A percentile compares a stretch with the other conserved stretches of the same genome.
Conservation (phyloP, 2,797 vertebrate genomes). For the Echeneis naucrates region DNA sequence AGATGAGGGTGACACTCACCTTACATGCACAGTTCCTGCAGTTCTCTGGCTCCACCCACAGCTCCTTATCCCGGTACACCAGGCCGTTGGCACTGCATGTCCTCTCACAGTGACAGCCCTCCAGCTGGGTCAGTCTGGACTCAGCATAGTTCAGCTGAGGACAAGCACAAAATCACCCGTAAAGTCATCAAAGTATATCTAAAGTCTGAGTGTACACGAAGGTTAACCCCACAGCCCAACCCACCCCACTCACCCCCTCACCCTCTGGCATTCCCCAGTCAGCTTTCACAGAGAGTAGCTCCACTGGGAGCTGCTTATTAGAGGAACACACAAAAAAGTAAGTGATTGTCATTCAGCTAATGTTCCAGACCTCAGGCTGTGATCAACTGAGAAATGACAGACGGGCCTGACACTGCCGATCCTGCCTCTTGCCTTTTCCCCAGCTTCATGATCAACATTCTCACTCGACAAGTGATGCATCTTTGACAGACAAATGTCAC, state of each 20-base stretch:
- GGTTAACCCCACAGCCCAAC: conserved; percentile 2
- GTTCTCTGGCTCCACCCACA: conserved; percentile 94
- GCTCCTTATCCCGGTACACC: conserved; percentile 91
- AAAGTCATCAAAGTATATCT: conserved; percentile 32
- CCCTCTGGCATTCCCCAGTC: conserved; percentile 16
- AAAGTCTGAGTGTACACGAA: conserved; percentile 2
- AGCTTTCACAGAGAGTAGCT: conserved; percentile 34
- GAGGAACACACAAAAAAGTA: conserved; percentile 50
- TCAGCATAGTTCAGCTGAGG: conserved; percentile 94
- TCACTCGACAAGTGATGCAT: conserved; percentile 12
- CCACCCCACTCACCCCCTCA: not conserved
- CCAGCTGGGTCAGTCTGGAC: conserved; percentile 92
- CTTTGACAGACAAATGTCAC: conserved; percentile 35
- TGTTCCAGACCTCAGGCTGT: conserved; percentile 56
- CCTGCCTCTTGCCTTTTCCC: conserved; percentile 24
- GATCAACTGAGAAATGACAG: conserved; percentile 56
- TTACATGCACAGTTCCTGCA: conserved; percentile 94
- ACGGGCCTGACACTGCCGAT: conserved; percentile 42
- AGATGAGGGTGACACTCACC: conserved; percentile 78
- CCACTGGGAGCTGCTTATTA: conserved; percentile 54
- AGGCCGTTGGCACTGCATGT: conserved; percentile 91
- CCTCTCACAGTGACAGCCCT: conserved; percentile 95
- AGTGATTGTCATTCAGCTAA: conserved; percentile 63
- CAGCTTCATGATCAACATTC: conserved; percentile 29
- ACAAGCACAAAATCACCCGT: conserved; percentile 27